Evolutionary conservation across 2,113 vertebrate genomes (phyloP).

Genomic region (Pangasianodon gigas): DNA sequence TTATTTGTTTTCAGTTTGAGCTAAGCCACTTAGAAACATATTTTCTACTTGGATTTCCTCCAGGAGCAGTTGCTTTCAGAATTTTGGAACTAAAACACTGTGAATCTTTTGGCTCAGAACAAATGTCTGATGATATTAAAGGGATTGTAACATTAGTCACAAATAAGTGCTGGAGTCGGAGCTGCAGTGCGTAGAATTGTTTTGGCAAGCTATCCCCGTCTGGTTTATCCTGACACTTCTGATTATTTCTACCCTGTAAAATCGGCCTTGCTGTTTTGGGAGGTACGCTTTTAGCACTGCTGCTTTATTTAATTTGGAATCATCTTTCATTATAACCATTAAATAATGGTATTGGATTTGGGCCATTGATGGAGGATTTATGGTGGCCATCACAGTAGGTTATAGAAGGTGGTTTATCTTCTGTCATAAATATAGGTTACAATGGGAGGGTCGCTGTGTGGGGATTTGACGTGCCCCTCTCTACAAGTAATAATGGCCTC

Average conservation of each 20-base stretch:
- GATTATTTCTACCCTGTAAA: conserved; percentile 10
- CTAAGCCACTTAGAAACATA: not conserved
- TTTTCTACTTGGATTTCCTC: not conserved
- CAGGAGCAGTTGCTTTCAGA: not conserved
- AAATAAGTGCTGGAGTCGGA: not conserved
- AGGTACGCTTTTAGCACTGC: conserved; percentile 33
- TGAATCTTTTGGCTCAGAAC: conserved; percentile 6
- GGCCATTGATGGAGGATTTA: conserved; percentile 48
- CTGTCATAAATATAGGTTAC: conserved; percentile 45
- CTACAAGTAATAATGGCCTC: conserved; percentile 47
- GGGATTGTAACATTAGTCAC: conserved; percentile 23
- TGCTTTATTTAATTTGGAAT: conserved; percentile 47
- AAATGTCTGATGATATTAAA: conserved; percentile 20
- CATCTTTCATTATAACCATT: conserved; percentile 40
- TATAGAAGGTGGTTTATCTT: conserved; percentile 40
- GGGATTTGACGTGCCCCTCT: conserved; percentile 37
- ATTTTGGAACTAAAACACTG: not conserved
- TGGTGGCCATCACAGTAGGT: conserved; percentile 23
- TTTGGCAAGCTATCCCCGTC: conserved; percentile 2
- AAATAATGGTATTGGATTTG: conserved; percentile 41
- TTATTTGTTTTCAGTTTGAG: not conserved
- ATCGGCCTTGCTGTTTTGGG: not conserved
- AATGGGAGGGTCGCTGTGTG: conserved; percentile 42
- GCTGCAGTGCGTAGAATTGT: conserved; percentile 6
- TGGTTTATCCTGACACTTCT: conserved; percentile 14